phyloP scores from a whole-genome alignment of 2,888 invertebrate species.

The Eristalinus aeneus region DNA sequence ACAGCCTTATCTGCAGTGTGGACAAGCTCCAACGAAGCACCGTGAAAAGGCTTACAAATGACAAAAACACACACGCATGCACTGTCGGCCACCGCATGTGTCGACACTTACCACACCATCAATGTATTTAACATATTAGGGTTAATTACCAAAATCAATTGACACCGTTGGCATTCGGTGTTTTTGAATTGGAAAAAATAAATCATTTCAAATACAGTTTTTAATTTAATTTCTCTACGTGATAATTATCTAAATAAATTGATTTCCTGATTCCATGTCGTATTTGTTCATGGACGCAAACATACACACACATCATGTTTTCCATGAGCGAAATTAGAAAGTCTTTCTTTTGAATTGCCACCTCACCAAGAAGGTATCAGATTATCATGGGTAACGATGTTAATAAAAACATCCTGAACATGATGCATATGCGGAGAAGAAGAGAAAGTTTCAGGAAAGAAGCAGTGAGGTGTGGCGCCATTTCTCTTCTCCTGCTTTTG shows the following conservation, averaged over 20 bases:
- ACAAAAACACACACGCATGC: conserved; percentile 9
- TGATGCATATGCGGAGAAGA: no score
- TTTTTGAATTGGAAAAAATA: conserved; percentile 31
- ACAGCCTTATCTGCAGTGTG: neutral
- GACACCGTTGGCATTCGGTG: conserved; percentile 35
- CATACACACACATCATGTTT: conserved; percentile 6
- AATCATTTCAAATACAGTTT: conserved; percentile 42
- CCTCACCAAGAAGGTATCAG: neutral
- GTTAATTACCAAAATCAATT: conserved; percentile 60
- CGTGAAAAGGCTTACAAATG: conserved; percentile 33
- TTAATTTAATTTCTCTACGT: conserved; percentile 44
- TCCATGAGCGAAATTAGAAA: neutral
- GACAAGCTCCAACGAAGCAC: conserved; percentile 9
- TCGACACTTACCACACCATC: conserved; percentile 25
- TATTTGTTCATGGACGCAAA: neutral
- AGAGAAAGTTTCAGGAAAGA: no score
- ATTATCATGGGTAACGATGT: neutral
- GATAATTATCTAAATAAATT: conserved; percentile 49
- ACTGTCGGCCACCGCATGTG: conserved; percentile 22
- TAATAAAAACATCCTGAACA: no score
- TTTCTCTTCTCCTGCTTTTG: no score
- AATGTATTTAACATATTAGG: conserved; percentile 48
- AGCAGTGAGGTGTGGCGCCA: no score
- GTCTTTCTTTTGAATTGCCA: neutral
- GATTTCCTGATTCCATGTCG: conserved; percentile 27